Evolutionary conservation across 2,797 vertebrate species (phyloP), one percentile per base, ranked within the genome.

Genomic region (Margarornis squamiger): DNA sequence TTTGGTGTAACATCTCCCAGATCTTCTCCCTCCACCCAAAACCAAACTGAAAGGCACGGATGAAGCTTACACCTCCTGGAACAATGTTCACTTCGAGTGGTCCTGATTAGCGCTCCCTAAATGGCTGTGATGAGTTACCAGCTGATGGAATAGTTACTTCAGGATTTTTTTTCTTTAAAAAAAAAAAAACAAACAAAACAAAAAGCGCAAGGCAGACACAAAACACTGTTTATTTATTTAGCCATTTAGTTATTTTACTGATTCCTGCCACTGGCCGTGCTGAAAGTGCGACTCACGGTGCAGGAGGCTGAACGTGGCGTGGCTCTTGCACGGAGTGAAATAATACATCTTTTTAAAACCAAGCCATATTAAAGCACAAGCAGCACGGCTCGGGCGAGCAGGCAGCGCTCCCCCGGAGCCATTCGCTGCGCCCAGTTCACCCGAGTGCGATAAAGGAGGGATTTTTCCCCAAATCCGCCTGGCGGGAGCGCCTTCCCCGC

Each of bases 141-240:
- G 45, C 62, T 86, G 80, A 86, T 72, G 66, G 88, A 65, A 75
- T 90, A 78, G 93, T 93, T 92, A 78, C 58, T 57, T 14, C 29
- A 34, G 14, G 32, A n/a, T 34, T 73, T 68, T 70, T 72, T 58
- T 49, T 26, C 16, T 10, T 52, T 1, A 13, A 66, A 55, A 39
- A 46, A 38, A 36, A 18, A 5, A 27, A 52, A 2, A 2, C 7
- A 27, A 7, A n/a, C n/a, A 49, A 45, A 16, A 14, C 20, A 66
- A 55, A 39, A 46, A 57, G 15, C 11, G 14, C n/a, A 62, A 39
- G 38, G 36, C 54, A 55, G 52, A 49, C 45, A 54, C 2, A 0
- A 65, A 71, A 7, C 0, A 11, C 29, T 32, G 34, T 85, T 76
- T 87, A 71, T 82, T 93, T 89, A 65, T 51, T 83, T 34, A 52